Conservation (phyloP, 2,113 vertebrate species). For the Ancistrus triradiatus region DNA sequence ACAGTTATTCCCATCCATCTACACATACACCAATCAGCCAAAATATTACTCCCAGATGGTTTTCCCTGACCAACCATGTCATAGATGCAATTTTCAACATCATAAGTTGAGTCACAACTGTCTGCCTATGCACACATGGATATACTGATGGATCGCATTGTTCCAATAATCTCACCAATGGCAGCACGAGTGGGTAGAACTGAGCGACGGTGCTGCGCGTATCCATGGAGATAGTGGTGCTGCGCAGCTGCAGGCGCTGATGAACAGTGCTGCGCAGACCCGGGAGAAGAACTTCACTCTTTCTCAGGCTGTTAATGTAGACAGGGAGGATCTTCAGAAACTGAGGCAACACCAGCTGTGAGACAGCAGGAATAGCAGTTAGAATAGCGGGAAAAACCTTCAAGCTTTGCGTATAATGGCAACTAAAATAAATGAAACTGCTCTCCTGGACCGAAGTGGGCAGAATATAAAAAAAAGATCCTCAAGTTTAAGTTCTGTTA, state of each 20-base stretch:
- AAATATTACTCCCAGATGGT: no score
- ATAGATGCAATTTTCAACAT: no score
- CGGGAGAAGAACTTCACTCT: constrained; percentile 73
- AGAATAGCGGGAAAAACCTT: background rate
- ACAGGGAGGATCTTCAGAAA: constrained; percentile 67
- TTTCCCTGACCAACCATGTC: no score
- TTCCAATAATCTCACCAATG: constrained; percentile 56
- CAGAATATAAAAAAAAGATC: background rate
- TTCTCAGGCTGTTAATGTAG: constrained; percentile 73
- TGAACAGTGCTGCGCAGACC: constrained; percentile 65
- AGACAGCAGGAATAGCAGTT: background rate
- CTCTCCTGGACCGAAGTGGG: no score
- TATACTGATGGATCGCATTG: constrained; percentile 1
- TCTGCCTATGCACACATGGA: no score
- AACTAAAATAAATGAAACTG: no score
- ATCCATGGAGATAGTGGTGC: constrained; percentile 66
- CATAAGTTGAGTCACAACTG: no score
- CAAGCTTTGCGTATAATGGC: no score
- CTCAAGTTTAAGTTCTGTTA: no score
- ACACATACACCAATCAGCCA: background rate
- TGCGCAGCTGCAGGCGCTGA: constrained; percentile 65
- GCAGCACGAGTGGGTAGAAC: constrained; percentile 70
- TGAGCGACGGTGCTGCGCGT: constrained; percentile 52
- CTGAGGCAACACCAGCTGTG: constrained; percentile 71
- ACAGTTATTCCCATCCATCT: background rate